Evolutionary conservation across 2,797 vertebrate genomes (phyloP).

Genomic region (Sebastes reedi): DNA sequence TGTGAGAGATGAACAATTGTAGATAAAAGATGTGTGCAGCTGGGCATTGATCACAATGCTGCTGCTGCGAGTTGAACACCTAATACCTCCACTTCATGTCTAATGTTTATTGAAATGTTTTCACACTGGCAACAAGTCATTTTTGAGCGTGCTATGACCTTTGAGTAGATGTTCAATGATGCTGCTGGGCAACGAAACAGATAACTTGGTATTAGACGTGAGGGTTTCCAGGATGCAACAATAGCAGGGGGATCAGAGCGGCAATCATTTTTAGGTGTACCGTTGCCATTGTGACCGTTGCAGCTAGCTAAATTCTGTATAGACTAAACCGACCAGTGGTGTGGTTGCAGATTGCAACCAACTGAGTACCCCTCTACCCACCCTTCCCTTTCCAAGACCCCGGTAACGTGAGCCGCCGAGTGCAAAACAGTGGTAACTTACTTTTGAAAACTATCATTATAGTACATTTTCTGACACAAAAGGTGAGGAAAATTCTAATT

Average conservation of each 20-base stretch:
- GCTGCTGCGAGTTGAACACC: not conserved
- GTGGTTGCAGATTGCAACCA: too few relatives aligned
- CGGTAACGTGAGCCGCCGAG: too few relatives aligned
- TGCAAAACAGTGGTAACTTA: too few relatives aligned
- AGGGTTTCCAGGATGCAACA: too few relatives aligned
- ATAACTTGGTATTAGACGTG: not conserved
- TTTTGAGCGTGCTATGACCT: not conserved
- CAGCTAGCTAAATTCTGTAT: too few relatives aligned
- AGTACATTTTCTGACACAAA: not conserved
- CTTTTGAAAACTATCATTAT: not conserved
- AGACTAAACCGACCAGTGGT: too few relatives aligned
- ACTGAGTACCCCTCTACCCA: too few relatives aligned
- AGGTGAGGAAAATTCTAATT: not conserved
- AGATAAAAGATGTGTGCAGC: slow-evolving; percentile 19
- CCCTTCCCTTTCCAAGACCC: too few relatives aligned
- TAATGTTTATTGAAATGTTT: not conserved
- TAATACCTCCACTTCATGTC: not conserved
- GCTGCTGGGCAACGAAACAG: not conserved
- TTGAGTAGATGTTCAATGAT: not conserved
- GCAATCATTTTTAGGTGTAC: too few relatives aligned
- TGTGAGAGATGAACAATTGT: slow-evolving; percentile 20
- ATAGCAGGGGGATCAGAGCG: too few relatives aligned
- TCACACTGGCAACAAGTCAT: not conserved
- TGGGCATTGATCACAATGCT: slow-evolving; percentile 7
- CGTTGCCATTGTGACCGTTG: too few relatives aligned